Evolutionary conservation across 2,797 vertebrate species (phyloP).

Genomic region (Leucoraja ocellata): DNA sequence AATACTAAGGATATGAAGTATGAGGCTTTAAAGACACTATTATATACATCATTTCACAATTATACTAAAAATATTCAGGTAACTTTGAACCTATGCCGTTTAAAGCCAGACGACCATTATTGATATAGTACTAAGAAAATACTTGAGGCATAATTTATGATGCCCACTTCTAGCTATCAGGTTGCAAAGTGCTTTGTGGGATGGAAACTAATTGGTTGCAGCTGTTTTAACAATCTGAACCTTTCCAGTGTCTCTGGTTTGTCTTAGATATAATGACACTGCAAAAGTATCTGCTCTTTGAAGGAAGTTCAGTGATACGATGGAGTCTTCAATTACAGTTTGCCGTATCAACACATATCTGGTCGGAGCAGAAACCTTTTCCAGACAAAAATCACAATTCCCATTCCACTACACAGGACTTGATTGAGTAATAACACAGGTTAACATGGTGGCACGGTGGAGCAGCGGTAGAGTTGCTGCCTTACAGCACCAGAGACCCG

Average conservation of each 20-base stretch:
- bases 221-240: slow-evolving; percentile 43
- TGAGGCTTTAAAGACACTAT: not conserved
- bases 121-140: not conserved
- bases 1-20: not conserved
- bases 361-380: too few species aligned
- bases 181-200: slow-evolving; percentile 47
- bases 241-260: not conserved
- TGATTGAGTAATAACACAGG: not conserved
- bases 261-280: not conserved
- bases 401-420: not conserved
- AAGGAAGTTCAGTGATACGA: not conserved
- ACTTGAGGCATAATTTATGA: slow-evolving; percentile 43
- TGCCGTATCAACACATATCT: not conserved
- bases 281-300: not conserved
- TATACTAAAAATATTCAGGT: not conserved
- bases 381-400: not conserved
- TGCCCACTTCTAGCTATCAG: slow-evolving; percentile 45
- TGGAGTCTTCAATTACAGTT: not conserved
- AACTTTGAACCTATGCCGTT: not conserved
- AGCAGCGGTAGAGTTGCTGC: too few species aligned
- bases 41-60: not conserved
- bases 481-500: too few species aligned
- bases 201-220: slow-evolving; percentile 53
- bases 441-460: too few species aligned
- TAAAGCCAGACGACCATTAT: slow-evolving; percentile 23